These are phyloP conservation scores for Limnephilus rhombicus DNA, from an alignment of 2,888 invertebrate genomes.

Conservation along the genomic window DNA sequence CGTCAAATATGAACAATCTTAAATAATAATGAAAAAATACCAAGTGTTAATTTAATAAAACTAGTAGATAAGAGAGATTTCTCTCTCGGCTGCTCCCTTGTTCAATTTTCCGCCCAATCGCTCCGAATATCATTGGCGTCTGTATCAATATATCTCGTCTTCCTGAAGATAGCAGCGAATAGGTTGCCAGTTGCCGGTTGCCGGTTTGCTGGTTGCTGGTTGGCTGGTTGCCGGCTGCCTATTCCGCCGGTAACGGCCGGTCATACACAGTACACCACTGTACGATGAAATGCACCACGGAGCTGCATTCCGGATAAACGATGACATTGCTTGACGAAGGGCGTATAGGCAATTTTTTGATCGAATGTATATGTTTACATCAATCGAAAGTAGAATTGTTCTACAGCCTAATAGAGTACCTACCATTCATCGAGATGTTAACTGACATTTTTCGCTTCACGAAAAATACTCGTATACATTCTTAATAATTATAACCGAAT, in stretches of 20 bases:
- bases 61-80: background rate
- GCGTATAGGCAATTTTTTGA: background rate
- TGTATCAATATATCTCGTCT: constrained; percentile 8
- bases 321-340: background rate
- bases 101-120: background rate
- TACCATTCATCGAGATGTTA: too few relatives aligned
- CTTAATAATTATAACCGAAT: too few relatives aligned
- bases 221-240: background rate
- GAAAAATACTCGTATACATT: too few relatives aligned
- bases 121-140: constrained; percentile 8
- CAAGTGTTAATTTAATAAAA: too few relatives aligned
- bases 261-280: background rate
- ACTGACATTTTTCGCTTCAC: too few relatives aligned
- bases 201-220: background rate
- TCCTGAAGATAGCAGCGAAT: constrained; percentile 16
- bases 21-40: too few relatives aligned
- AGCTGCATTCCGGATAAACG: background rate
- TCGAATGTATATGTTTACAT: background rate
- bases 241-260: background rate
- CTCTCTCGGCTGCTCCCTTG: background rate
- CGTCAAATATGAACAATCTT: too few relatives aligned
- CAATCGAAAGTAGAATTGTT: background rate
- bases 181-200: background rate
- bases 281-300: background rate
- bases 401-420: too few relatives aligned